Evolutionary conservation across 2,888 invertebrate genomes (phyloP), one percentile per base, ranked within the genome.

Genomic region (Drosophila mettleri): DNA sequence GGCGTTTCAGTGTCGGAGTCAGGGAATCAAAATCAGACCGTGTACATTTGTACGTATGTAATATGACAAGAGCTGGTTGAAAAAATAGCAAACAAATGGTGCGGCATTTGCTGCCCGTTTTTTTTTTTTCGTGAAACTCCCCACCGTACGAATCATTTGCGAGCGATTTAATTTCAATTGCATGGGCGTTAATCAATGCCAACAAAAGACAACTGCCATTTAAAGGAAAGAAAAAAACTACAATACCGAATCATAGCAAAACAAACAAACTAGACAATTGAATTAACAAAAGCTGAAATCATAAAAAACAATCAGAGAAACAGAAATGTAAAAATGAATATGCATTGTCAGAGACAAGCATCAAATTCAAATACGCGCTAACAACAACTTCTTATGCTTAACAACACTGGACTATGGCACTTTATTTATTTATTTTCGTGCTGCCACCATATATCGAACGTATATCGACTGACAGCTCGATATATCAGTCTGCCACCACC

Each of bases 151-250:
- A 88, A 83, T 88, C 86, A 88, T 88, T 86, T 86, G 78, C 83
- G 53, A 80, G 62, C 85, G 69, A 83, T 83, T 83, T 80, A 86
- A 88, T 86, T 83, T 83, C 71, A 83, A 88, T 88, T 80, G 88
- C 88, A 80, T 64, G 81, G 61, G 74, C 84, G 86, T 83, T 86
- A 88, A 83, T 83, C 88, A 88, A 88, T 62, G 60, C 41, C 51
- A 70, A 71, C 74, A 73, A 78, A 82, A 70, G 80, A 55, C 64
- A 69, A 46, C 41, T 12, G 27, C 9, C 36, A 31, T 34, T 60
- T 16, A 51, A 51, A 39, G 46, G 18, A 10, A 55, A 51, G 43
- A 51, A 14, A 14, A 64, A 64, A 7, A 12, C 12, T 7, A 22
- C 33, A 16, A 9, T 7, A 2, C 12, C 6, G 20, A 33, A 22